Percentiles rank a stretch among this genome's conserved stretches.
Evolutionary conservation across 2,113 vertebrate species (phyloP).

Genomic region (Tachysurus fulvidraco): DNA sequence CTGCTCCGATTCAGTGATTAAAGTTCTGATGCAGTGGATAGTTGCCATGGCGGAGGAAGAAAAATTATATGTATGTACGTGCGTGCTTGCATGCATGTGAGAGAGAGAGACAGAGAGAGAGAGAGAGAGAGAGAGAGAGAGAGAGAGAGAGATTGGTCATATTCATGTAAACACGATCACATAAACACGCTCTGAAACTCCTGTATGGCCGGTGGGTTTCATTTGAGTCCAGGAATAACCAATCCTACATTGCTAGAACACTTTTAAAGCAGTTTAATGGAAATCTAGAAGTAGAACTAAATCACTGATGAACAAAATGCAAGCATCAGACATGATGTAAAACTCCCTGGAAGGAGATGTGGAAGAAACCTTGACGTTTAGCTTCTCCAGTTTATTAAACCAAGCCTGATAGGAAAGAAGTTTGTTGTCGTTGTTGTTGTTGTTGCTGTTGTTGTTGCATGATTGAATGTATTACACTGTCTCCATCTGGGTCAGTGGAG

Average conservation of each 20-base stretch:
- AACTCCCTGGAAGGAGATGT: background rate
- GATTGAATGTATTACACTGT: slow-evolving; percentile 30
- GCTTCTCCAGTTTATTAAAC: background rate
- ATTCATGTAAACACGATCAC: background rate
- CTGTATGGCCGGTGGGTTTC: background rate
- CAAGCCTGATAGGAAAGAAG: background rate
- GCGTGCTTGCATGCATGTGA: slow-evolving; percentile 19
- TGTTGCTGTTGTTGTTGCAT: background rate
- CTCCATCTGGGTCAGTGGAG: slow-evolving; percentile 30
- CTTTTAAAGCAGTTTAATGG: background rate
- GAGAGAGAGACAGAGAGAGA: background rate
- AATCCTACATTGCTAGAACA: background rate
- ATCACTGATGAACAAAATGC: background rate
- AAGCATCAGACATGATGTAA: background rate
- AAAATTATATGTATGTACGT: slow-evolving; percentile 28
- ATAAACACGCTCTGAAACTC: background rate
- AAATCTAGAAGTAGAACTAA: background rate
- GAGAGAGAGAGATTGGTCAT: background rate
- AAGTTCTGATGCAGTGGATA: slow-evolving; percentile 64
- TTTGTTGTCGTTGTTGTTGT: background rate
- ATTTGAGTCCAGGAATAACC: background rate
- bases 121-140: background rate
- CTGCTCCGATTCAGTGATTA: slow-evolving; percentile 68
- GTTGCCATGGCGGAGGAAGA: slow-evolving; percentile 65
- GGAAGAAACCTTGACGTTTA: background rate